Conservation (phyloP, 2,888 invertebrate genomes). For the Tenodera sinensis region DNA sequence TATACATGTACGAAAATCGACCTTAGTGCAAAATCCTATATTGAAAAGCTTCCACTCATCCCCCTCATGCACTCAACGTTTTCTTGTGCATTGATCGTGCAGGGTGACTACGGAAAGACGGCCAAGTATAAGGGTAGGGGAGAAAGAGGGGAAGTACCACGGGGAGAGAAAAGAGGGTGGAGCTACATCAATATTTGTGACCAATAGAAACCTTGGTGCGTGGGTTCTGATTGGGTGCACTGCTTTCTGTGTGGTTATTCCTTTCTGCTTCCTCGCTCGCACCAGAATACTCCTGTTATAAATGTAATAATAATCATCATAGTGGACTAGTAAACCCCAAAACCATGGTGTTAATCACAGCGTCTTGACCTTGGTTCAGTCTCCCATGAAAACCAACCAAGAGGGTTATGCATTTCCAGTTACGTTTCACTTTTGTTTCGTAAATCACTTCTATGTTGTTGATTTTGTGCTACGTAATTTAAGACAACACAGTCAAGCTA, state of each 20-base stretch:
- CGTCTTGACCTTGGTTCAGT: neutral
- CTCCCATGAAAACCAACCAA: neutral
- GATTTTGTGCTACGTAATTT: too few species aligned
- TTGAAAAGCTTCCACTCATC: constrained; percentile 14
- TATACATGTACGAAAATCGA: constrained; percentile 18
- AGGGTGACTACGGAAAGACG: neutral
- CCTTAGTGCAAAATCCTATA: constrained; percentile 15
- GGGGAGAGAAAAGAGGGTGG: neutral
- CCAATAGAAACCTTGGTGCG: neutral
- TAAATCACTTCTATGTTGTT: too few species aligned
- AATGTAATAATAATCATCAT: neutral
- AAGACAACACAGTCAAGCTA: too few species aligned
- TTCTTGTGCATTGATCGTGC: constrained; percentile 22
- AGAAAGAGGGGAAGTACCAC: neutral
- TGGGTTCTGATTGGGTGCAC: constrained; percentile 8
- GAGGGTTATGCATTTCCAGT: too few species aligned
- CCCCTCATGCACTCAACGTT: neutral
- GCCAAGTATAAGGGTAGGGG: neutral
- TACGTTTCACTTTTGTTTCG: too few species aligned
- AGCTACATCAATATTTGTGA: neutral
- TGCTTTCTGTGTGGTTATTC: neutral
- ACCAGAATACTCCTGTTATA: neutral
- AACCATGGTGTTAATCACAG: neutral
- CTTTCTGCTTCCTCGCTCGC: neutral
- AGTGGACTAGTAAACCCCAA: neutral